Evolutionary conservation across 2,113 vertebrate genomes (phyloP).

Genomic region (Glaucomys volans): DNA sequence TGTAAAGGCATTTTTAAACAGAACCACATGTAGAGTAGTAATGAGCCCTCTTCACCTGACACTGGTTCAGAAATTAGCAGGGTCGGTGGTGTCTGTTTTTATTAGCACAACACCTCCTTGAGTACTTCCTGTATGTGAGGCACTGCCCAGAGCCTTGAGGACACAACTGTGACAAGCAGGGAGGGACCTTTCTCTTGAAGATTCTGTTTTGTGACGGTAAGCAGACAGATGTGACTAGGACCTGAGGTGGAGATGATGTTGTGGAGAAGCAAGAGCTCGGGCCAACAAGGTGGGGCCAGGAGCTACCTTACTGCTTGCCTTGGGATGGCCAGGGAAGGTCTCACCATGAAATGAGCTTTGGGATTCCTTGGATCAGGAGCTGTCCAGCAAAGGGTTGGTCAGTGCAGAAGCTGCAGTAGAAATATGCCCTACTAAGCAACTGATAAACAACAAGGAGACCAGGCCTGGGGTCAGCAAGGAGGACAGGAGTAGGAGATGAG

Average conservation of each 20-base stretch:
- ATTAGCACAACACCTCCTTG: neutral
- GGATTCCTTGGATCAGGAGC: neutral
- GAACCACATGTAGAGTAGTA: neutral
- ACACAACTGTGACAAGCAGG: neutral
- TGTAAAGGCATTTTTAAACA: neutral
- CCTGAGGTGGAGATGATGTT: neutral
- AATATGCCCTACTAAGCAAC: neutral
- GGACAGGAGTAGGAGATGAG: too few species aligned
- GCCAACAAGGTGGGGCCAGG: neutral
- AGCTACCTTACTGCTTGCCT: neutral
- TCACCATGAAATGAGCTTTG: neutral
- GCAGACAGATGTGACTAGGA: neutral
- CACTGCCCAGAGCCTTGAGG: neutral
- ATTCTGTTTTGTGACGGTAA: neutral
- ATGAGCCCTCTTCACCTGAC: neutral
- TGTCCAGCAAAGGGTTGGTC: neutral
- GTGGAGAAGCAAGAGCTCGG: neutral
- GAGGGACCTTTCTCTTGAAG: neutral
- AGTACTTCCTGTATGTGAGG: neutral
- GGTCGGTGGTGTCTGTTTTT: accelerated
- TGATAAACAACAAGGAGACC: too few species aligned
- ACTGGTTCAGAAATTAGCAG: neutral
- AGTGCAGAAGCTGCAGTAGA: neutral
- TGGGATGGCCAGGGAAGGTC: neutral
- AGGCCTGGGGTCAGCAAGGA: neutral